A percentile compares a stretch with the other conserved stretches of the same genome.
phyloP scores from a whole-genome alignment of 2,113 vertebrate species.

The Apus apus region DNA sequence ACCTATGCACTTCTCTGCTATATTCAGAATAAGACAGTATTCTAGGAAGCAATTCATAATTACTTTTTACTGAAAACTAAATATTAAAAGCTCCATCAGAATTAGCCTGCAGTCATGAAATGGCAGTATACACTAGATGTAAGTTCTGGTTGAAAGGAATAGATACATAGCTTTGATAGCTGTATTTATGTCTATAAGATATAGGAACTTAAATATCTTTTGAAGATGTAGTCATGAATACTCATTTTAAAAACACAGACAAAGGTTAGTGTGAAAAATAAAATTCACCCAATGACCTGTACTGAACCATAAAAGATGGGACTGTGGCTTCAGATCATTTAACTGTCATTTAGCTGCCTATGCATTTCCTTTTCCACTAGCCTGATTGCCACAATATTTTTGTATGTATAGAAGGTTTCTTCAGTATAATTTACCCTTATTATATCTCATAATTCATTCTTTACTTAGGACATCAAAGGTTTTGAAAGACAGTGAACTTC shows the following conservation, averaged over 20 bases:
- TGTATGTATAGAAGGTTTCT: background rate
- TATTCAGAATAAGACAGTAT: background rate
- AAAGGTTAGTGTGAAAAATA: constrained; percentile 13
- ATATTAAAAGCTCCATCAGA: background rate
- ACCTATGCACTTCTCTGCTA: background rate
- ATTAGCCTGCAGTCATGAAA: background rate
- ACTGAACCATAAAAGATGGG: constrained; percentile 37
- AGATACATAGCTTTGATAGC: background rate
- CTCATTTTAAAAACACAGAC: constrained; percentile 30
- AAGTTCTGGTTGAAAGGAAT: background rate
- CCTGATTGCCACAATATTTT: constrained; percentile 14
- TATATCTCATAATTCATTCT: background rate
- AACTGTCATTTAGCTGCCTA: constrained; percentile 13
- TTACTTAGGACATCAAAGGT: background rate
- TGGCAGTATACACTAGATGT: background rate
- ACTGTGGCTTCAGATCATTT: constrained; percentile 30
- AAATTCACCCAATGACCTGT: constrained; percentile 33
- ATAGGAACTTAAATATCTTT: background rate
- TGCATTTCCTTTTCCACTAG: constrained; percentile 14
- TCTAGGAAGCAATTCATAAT: background rate
- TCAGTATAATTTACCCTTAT: background rate
- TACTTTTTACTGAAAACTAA: background rate
- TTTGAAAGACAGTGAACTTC: background rate
- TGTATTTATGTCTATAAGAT: background rate
- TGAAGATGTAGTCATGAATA: constrained; percentile 15